A percentile compares a stretch with the other conserved stretches of the same genome.
Evolutionary conservation across 2,888 invertebrate species (phyloP).

Genomic region (Tachina fera): DNA sequence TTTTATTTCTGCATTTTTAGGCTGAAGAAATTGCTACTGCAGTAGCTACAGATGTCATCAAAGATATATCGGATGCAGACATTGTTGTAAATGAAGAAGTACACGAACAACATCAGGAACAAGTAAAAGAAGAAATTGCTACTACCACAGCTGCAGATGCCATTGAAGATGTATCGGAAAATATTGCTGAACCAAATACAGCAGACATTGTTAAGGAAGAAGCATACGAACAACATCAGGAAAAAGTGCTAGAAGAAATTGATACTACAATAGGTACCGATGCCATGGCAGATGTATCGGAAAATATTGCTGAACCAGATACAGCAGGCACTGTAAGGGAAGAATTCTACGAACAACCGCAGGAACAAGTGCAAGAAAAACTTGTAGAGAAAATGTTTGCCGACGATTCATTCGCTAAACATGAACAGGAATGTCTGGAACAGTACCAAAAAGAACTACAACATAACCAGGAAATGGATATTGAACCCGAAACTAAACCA

Average conservation of each 20-base stretch:
- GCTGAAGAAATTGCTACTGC: conserved; percentile 77
- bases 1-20: conserved; percentile 70
- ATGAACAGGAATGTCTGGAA: conserved; percentile 38
- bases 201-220: conserved; percentile 6
- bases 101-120: too few species aligned
- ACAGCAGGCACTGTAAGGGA: conserved; percentile 6
- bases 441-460: conserved; percentile 66
- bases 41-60: conserved; percentile 74
- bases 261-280: conserved; percentile 75
- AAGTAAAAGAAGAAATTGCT: conserved; percentile 75
- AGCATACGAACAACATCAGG: not conserved
- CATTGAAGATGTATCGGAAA: conserved; percentile 70
- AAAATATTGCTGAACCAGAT: conserved; percentile 51
- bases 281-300: conserved; percentile 72
- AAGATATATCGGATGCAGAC: conserved; percentile 58
- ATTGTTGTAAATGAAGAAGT: not conserved
- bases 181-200: conserved; percentile 37
- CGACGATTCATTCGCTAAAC: conserved; percentile 50
- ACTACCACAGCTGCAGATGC: conserved; percentile 75
- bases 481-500: not conserved
- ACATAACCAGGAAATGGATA: not conserved
- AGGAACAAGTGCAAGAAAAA: conserved; percentile 9
- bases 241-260: conserved; percentile 73
- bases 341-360: conserved; percentile 1
- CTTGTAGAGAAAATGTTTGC: conserved; percentile 14